phyloP scores from a whole-genome alignment of 2,888 invertebrate species.

The Nesidiocoris tenuis region DNA sequence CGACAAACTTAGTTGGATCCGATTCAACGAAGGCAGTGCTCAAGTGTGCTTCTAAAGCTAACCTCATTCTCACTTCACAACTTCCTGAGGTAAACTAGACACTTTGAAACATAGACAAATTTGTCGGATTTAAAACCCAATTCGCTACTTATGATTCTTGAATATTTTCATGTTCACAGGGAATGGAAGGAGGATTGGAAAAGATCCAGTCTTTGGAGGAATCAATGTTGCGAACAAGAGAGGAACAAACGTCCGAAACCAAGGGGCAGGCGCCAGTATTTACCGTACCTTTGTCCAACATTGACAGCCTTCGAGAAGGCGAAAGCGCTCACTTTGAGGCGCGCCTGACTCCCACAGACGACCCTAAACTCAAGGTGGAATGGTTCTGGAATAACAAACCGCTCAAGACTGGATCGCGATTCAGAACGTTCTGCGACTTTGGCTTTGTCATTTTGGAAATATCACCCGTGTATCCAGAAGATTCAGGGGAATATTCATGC shows the following conservation, averaged over 20 bases:
- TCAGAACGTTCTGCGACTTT: slow-evolving; percentile 96
- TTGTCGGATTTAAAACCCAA: background rate
- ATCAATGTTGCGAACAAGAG: slow-evolving; percentile 74
- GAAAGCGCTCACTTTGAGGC: slow-evolving; percentile 91
- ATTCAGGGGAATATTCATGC: slow-evolving; percentile 89
- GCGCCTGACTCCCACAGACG: slow-evolving; percentile 82
- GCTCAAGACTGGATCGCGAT: slow-evolving; percentile 82
- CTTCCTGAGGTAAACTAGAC: slow-evolving; percentile 69
- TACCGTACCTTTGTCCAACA: slow-evolving; percentile 82
- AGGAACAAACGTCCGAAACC: slow-evolving; percentile 71
- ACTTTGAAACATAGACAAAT: background rate
- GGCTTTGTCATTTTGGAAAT: slow-evolving; percentile 97
- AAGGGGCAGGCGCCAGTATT: slow-evolving; percentile 86
- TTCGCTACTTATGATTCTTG: background rate
- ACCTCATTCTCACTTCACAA: slow-evolving; percentile 88
- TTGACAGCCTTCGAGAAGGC: slow-evolving; percentile 83
- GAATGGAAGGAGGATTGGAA: slow-evolving; percentile 93
- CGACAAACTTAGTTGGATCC: slow-evolving; percentile 85
- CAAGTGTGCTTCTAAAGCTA: slow-evolving; percentile 84
- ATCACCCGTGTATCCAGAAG: slow-evolving; percentile 94
- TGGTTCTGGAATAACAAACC: slow-evolving; percentile 95
- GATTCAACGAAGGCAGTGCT: slow-evolving; percentile 81
- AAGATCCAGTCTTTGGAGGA: slow-evolving; percentile 91
- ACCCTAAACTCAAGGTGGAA: slow-evolving; percentile 85
- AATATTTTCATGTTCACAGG: slow-evolving; percentile 58